Evolutionary conservation across 64 coral and sea anemone species (phyloP).

Genomic region (Montipora capricornis): DNA sequence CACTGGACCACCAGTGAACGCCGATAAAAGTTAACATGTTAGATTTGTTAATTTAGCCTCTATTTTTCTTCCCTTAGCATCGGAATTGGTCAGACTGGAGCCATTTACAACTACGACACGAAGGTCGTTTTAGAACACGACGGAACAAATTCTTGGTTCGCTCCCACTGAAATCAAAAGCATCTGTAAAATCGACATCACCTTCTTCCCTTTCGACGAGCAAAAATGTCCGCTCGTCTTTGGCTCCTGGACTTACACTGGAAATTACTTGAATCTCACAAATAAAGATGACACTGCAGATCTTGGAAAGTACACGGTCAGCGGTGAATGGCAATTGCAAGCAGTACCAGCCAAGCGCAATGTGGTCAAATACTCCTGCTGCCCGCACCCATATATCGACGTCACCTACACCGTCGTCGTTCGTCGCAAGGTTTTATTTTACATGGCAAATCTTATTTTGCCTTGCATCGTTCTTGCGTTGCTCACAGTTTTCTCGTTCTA

Average conservation of each 20-base stretch:
- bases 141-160: constrained; percentile 81
- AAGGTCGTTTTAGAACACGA: constrained; percentile 72
- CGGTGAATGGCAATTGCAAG: constrained; percentile 90
- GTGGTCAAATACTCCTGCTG: constrained; percentile 88
- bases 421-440: constrained; percentile 90
- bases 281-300: constrained; percentile 66
- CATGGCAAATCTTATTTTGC: constrained; percentile 87
- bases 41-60: too few species aligned
- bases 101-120: constrained; percentile 89
- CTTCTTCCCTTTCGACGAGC: constrained; percentile 91
- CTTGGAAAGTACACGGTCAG: constrained; percentile 80
- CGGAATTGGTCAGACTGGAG: constrained; percentile 88
- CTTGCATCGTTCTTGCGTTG: constrained; percentile 74
- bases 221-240: constrained; percentile 83
- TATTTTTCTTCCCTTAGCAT: constrained; percentile 67
- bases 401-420: constrained; percentile 81
- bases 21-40: too few species aligned
- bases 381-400: constrained; percentile 80
- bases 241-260: constrained; percentile 97
- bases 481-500: constrained; percentile 90
- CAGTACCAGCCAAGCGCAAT: constrained; percentile 45
- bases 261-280: constrained; percentile 71
- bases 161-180: constrained; percentile 94
- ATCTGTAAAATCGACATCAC: constrained; percentile 98
- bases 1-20: too few species aligned